Base-by-base conservation (phyloP, 2,888 invertebrate genomes). In the Scaptomyza reducta region DNA sequence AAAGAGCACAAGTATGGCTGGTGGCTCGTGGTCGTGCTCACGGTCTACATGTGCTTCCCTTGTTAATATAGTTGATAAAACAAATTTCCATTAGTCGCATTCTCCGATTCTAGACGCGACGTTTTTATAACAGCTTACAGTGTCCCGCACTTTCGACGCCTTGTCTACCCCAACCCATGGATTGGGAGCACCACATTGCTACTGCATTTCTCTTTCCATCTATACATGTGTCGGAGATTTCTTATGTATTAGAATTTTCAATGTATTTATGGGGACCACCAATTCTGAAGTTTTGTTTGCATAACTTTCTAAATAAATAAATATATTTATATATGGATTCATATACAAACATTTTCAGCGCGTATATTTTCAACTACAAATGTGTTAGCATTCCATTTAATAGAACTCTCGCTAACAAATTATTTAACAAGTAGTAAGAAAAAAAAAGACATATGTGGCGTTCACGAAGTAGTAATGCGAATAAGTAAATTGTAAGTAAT, bases 21-120 rank as follows among this genome's bases (percentile, higher is more conserved):
- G 25, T 47, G 29, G 29, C 25, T 53, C 38, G 40, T 42, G 63
- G 22, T 35, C 49, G 40, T 47, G 63, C 47, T 13, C 18, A 5
- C 16, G 54, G 46, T 55, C 47, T 55, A 13, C 49, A 55, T 61
- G 60, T 54, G 68, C 56, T 47, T 40, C 67, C 55, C 64, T 64
- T 90, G 89, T 89, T 90, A 89, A 90, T 89, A 89, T 87, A 88
- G 90, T 89, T 89, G 89, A 89, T 88, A 90, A 90, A 90, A 89
- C 86, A 89, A 85, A 89, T 86, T 90, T 90, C 90, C 90, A 90
- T 90, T 90, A 90, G 90, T 90, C 85, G 87, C 83, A 81, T 87
- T 88, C 79, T 60, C 63, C 67, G 67, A 70, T 77, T 80, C 83
- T 83, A 74, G 84, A 80, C 77, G 64, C 66, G 61, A 64, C 79